Evolutionary conservation across 2,113 vertebrate genomes (phyloP).

Genomic region (Xenus cinereus): DNA sequence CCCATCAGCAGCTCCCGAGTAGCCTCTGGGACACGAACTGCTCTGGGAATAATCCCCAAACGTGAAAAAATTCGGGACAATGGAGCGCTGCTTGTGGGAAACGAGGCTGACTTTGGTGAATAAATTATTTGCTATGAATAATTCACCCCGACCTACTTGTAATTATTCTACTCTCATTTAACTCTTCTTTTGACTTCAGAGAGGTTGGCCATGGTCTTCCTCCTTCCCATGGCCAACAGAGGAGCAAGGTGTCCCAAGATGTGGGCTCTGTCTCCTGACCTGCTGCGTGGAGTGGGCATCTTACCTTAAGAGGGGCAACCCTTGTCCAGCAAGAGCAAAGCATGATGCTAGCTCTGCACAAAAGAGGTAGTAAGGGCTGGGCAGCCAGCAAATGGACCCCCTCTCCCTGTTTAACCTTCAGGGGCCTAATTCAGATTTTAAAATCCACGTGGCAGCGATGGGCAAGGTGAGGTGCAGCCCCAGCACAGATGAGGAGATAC

Average conservation of each 20-base stretch:
- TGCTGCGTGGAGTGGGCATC: not conserved
- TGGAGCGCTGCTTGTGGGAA: not conserved
- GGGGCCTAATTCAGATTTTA: not conserved
- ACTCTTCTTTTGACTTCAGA: not conserved
- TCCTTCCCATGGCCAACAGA: not conserved
- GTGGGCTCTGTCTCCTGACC: not conserved
- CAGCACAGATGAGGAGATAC: not conserved
- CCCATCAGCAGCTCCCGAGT: not conserved
- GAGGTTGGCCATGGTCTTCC: not conserved
- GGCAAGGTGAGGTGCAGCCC: not conserved
- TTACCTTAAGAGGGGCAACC: not conserved
- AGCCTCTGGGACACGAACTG: not conserved
- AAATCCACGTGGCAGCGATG: not conserved
- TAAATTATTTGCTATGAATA: slow-evolving; percentile 55
- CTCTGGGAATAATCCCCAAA: not conserved
- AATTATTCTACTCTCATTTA: not conserved
- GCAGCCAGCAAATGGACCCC: not conserved
- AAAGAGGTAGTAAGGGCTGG: not conserved
- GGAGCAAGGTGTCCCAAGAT: rapidly evolving
- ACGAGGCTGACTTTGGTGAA: not conserved
- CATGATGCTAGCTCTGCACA: too few relatives aligned
- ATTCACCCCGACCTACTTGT: slow-evolving; percentile 44
- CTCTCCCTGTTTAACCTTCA: not conserved
- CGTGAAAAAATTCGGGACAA: not conserved
- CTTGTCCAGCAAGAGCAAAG: not conserved